Evolutionary conservation across 1,140 invertebrate species (phyloP).

Genomic region (Polyergus mexicanus): DNA sequence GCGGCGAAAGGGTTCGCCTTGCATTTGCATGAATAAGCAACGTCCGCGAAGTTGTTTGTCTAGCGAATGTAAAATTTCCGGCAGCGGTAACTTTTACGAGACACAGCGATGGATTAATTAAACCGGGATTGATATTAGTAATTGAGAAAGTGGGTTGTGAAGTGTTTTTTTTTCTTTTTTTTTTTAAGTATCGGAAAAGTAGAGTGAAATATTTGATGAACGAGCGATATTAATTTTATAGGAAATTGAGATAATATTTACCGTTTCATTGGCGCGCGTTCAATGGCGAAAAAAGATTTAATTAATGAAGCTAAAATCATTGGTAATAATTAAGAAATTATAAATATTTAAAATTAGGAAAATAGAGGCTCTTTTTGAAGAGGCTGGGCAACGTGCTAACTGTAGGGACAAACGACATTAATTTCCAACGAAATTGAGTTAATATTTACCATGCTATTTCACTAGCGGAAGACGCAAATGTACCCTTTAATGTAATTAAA

Average conservation of each 20-base stretch:
- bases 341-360: not conserved
- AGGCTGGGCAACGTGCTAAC: not conserved
- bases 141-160: constrained; percentile 18
- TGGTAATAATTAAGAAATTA: constrained; percentile 18
- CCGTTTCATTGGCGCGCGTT: not conserved
- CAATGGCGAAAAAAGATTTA: not conserved
- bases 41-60: constrained; percentile 60
- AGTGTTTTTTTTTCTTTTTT: not conserved
- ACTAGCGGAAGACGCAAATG: constrained; percentile 33
- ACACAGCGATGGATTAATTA: constrained; percentile 26
- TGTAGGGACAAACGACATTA: constrained; percentile 37
- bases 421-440: constrained; percentile 41
- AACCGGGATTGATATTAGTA: constrained; percentile 50
- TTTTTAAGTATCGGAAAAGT: constrained; percentile 1
- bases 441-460: constrained; percentile 49
- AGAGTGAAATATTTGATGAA: constrained; percentile 44
- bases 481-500: constrained; percentile 52
- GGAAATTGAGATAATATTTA: constrained; percentile 36
- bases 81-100: not conserved
- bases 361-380: not conserved
- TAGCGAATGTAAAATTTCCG: constrained; percentile 58
- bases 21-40: constrained; percentile 81
- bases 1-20: constrained; percentile 58
- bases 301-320: constrained; percentile 19
- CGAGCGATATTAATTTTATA: constrained; percentile 28